Base-by-base conservation (phyloP, 2,888 invertebrate species). In the Leucoma salicis region DNA sequence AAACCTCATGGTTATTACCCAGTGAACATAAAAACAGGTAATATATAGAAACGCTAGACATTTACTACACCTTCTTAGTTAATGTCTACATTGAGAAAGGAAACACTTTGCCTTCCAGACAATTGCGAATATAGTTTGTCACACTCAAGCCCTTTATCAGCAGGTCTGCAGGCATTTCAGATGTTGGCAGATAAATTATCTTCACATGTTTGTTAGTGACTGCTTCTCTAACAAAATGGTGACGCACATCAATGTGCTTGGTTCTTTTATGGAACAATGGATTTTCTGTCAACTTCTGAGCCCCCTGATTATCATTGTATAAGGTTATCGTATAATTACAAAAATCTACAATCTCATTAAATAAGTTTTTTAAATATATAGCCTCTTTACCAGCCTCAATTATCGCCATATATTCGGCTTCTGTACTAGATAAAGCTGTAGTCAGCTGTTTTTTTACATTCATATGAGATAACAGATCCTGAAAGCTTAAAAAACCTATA, bases 131-230 rank as follows among this genome's bases (percentile, higher is more conserved):
- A n/a, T n/a, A n/a, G n/a, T n/a, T n/a, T n/a, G n/a, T n/a, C n/a
- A n/a, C n/a, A n/a, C n/a, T n/a, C n/a, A n/a, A 11, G 6, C 31
- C 8, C 11, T 41, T 41, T 2, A 35, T 36, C 2, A 41, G 12
- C 5, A 41, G 3, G n/a, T 41, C 41, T 1, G 41, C 41, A 18
- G 35, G 32, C 41, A 41, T 41, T 10, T 35, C 31, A 18, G 41
- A 18, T n/a, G 41, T 32, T 13, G 35, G 12, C 14, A 41, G 0
- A 18, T 41, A 28, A 1, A n/a, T 10, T n/a, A 41, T 11, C n/a
- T 32, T 35, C 11, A 41, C 14, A 4, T 13, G 4, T 0, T 36
- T 41, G 10, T 42, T 32, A 18, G 28, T 1, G 2, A 42, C 36
- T 8, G 5, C n/a, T 18, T 36, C 42, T 18, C 42, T 27, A 1